These are phyloP conservation scores for Mechanitis messenoides DNA, from an alignment of 2,888 invertebrate genomes.

Conservation along the genomic window DNA sequence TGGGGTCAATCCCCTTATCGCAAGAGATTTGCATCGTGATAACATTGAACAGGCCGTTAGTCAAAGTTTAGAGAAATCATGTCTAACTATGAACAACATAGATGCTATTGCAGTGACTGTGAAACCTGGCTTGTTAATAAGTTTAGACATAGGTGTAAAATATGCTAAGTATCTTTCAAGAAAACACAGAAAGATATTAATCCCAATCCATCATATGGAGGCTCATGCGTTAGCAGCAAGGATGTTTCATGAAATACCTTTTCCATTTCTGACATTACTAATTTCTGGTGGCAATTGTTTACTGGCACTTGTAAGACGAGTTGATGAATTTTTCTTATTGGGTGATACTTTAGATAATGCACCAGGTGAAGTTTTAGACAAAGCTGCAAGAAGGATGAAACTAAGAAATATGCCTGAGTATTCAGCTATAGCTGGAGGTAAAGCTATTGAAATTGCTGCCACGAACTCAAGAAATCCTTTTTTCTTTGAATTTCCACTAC, in stretches of 20 bases:
- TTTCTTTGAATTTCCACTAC: slow-evolving; percentile 80
- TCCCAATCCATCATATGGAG: slow-evolving; percentile 99
- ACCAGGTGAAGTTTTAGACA: slow-evolving; percentile 96
- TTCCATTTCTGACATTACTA: slow-evolving; percentile 92
- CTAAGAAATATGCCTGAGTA: slow-evolving; percentile 86
- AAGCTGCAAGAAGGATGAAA: slow-evolving; percentile 91
- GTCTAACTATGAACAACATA: slow-evolving; percentile 78
- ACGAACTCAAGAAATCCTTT: slow-evolving; percentile 77
- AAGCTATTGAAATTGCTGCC: slow-evolving; percentile 90
- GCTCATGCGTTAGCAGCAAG: slow-evolving; percentile 95
- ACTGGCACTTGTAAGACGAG: slow-evolving; percentile 82
- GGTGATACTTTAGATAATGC: slow-evolving; percentile 90
- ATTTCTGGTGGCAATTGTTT: slow-evolving; percentile 97
- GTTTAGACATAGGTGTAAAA: slow-evolving; percentile 86
- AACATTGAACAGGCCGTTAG: slow-evolving; percentile 86
- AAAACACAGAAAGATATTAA: slow-evolving; percentile 84
- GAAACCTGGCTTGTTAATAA: slow-evolving; percentile 89
- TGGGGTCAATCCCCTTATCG: slow-evolving; percentile 93
- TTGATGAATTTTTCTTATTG: slow-evolving; percentile 86
- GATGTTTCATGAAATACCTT: slow-evolving; percentile 82
- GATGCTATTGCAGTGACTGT: slow-evolving; percentile 95
- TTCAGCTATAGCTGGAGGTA: slow-evolving; percentile 86
- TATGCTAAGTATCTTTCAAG: slow-evolving; percentile 87
- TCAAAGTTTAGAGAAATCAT: slow-evolving; percentile 79
- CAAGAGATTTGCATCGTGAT: slow-evolving; percentile 86